Percentiles rank a stretch among this genome's conserved stretches.
phyloP scores from a whole-genome alignment of 2,113 vertebrate genomes.

The Acanthisitta chloris region DNA sequence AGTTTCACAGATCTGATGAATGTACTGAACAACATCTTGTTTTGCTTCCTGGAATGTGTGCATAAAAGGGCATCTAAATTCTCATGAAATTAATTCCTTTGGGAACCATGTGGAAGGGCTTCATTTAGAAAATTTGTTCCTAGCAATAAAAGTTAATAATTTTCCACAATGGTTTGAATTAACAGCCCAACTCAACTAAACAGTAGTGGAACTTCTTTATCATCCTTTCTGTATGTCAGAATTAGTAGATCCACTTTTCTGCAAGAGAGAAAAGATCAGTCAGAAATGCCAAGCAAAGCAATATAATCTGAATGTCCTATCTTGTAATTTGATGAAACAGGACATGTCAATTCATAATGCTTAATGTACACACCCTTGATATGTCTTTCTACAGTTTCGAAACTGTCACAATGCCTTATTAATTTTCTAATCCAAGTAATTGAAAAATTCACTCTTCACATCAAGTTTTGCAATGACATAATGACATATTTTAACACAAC shows the following conservation, averaged over 20 bases:
- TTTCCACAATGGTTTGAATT: constrained; percentile 6
- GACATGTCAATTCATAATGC: neutral
- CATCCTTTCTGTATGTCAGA: neutral
- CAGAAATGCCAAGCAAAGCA: neutral
- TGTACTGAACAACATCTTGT: neutral
- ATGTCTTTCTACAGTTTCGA: neutral
- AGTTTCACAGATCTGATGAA: neutral
- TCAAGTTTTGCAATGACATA: neutral
- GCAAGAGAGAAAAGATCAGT: constrained; percentile 55
- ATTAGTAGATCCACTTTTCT: constrained; percentile 79
- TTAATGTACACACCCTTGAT: neutral
- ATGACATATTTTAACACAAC: neutral
- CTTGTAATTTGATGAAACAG: neutral
- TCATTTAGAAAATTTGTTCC: neutral
- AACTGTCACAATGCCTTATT: neutral
- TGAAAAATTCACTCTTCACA: neutral
- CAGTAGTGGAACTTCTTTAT: constrained; percentile 5
- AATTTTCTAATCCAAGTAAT: neutral
- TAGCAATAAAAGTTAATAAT: neutral
- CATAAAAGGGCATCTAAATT: neutral
- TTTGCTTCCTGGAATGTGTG: neutral
- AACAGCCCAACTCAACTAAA: constrained; percentile 1
- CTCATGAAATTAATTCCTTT: neutral
- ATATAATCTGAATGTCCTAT: neutral
- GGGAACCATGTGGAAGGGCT: neutral